Percentiles rank a stretch among this genome's conserved stretches.
phyloP scores from a whole-genome alignment of 2,797 vertebrate genomes.

The Spinibarbus caldwelli region DNA sequence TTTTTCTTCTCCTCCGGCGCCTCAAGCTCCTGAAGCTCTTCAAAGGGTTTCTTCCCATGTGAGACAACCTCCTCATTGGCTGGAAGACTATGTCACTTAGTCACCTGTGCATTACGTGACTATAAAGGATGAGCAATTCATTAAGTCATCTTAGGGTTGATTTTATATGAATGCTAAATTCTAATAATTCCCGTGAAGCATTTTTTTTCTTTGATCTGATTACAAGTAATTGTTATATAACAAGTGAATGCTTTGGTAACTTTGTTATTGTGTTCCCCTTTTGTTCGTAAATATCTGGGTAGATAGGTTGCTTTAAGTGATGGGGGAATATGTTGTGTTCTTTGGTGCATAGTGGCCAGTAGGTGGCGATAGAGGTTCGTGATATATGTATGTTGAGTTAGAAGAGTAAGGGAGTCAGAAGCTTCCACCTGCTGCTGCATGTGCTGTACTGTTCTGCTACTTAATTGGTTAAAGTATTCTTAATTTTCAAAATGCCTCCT shows the following conservation, averaged over 20 bases:
- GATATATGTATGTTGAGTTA: too few species aligned
- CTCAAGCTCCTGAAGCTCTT: neutral
- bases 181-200: neutral
- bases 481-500: too few species aligned
- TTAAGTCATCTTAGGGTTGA: neutral
- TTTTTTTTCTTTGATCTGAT: neutral
- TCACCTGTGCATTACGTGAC: neutral
- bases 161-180: too few species aligned
- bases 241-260: neutral
- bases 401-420: too few species aligned
- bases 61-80: neutral
- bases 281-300: neutral
- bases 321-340: neutral
- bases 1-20: neutral
- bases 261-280: neutral
- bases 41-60: neutral
- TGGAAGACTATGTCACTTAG: neutral
- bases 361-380: too few species aligned
- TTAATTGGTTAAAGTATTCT: too few species aligned
- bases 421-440: too few species aligned
- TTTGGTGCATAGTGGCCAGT: too few species aligned
- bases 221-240: neutral
- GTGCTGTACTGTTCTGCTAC: too few species aligned
- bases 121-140: constrained; percentile 1
- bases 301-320: too few species aligned